Evolutionary conservation across 64 coral and sea anemone genomes (phyloP).

Genomic region (Acropora tenuis): DNA sequence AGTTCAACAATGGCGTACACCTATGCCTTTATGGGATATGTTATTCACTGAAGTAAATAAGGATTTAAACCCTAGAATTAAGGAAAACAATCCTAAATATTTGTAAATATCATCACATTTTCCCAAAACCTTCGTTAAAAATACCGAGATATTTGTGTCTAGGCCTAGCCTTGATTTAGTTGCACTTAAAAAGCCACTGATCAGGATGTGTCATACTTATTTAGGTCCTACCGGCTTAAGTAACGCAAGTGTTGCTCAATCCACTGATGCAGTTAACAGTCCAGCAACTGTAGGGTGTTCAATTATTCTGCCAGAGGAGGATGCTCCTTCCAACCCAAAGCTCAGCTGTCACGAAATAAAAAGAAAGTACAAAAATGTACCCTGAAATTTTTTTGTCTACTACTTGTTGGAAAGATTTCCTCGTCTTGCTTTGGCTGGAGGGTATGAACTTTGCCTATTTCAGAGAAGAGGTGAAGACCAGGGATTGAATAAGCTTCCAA

Average conservation of each 20-base stretch:
- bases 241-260: constrained; percentile 21
- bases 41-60: no score
- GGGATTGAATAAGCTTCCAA: constrained; percentile 48
- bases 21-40: no score
- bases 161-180: no score
- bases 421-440: background rate
- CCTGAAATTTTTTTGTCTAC: background rate
- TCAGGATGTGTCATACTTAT: background rate
- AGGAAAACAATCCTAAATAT: no score
- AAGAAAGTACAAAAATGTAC: no score
- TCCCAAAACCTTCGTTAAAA: no score
- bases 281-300: constrained; percentile 48
- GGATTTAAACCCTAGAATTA: no score
- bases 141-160: no score
- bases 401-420: constrained; percentile 52
- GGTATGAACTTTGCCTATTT: constrained; percentile 64
- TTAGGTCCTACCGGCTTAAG: constrained; percentile 41
- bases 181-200: no score
- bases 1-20: no score
- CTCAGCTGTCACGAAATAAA: background rate
- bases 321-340: constrained; percentile 18
- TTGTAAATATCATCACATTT: no score
- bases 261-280: constrained; percentile 48
- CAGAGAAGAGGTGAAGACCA: constrained; percentile 67
- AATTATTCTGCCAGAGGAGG: constrained; percentile 43